phyloP scores from a whole-genome alignment of 1,140 invertebrate genomes.

The Drosophila mayri region DNA sequence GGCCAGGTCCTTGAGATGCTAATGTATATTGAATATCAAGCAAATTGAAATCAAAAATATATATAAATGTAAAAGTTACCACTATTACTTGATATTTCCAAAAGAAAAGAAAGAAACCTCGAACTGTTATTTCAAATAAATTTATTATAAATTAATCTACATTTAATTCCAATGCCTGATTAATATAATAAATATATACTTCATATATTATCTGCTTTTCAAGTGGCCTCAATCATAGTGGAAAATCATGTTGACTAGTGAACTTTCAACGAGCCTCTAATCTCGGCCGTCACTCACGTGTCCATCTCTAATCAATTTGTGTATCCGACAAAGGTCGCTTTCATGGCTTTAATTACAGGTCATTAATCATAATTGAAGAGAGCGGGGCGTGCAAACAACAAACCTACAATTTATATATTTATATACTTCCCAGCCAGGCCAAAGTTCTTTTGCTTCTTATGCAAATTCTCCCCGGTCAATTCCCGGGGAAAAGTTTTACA shows the following conservation, averaged over 20 bases:
- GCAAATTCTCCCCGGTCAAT: constrained; percentile 25
- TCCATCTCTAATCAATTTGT: constrained; percentile 43
- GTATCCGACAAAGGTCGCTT: constrained; percentile 36
- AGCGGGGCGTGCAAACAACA: constrained; percentile 22
- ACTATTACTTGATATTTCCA: neutral
- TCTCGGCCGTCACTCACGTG: constrained; percentile 36
- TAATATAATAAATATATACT: constrained; percentile 8
- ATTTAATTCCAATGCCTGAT: constrained; percentile 1
- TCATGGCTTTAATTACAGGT: constrained; percentile 63
- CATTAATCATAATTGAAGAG: constrained; percentile 74
- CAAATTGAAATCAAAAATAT: neutral
- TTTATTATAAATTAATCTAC: neutral
- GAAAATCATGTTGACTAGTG: constrained; percentile 10
- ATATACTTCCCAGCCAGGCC: constrained; percentile 13
- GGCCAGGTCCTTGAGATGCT: neutral
- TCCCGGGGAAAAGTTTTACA: constrained; percentile 36
- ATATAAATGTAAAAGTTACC: neutral
- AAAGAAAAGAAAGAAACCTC: neutral
- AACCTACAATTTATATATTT: constrained; percentile 5
- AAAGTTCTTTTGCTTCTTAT: constrained; percentile 41
- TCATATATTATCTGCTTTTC: neutral
- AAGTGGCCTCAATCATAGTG: neutral
- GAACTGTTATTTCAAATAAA: neutral
- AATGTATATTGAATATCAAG: neutral
- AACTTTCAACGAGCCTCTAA: constrained; percentile 19